These are phyloP conservation scores for Lycocerus yunnanus DNA, from an alignment of 2,888 invertebrate genomes.

Conservation along the genomic window DNA sequence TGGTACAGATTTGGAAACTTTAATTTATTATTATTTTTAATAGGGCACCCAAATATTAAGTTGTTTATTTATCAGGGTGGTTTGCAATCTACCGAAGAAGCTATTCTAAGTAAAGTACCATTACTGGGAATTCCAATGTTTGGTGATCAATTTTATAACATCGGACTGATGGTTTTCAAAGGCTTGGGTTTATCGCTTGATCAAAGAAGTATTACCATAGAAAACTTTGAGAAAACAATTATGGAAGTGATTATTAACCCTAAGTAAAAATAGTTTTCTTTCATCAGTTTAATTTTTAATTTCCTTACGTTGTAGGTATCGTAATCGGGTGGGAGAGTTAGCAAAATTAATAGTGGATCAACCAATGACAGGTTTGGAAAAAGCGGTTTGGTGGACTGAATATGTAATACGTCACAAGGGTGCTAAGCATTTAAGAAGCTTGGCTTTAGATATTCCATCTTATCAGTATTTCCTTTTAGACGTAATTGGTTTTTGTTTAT, in stretches of 20 bases:
- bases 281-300: not conserved
- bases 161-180: not conserved
- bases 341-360: not conserved
- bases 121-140: not conserved
- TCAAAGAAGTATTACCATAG: not conserved
- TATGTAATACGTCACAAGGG: not conserved
- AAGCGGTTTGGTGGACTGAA: slow-evolving; percentile 3
- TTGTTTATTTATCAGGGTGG: not conserved
- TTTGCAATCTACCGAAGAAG: not conserved
- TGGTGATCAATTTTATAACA: not conserved
- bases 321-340: not conserved
- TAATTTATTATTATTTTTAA: not conserved
- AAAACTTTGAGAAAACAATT: not conserved
- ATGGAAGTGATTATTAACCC: not conserved
- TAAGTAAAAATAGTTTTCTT: not conserved
- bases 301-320: not conserved
- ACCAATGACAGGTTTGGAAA: slow-evolving; percentile 1
- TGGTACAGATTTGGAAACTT: too few relatives aligned
- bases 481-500: not conserved
- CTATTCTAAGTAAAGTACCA: not conserved
- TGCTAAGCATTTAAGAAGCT: not conserved
- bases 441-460: not conserved
- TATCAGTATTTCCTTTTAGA: not conserved
- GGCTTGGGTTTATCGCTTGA: not conserved
- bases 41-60: not conserved